Conservation (phyloP, 2,797 vertebrate species). For the Helicolenus hilgendorfi region DNA sequence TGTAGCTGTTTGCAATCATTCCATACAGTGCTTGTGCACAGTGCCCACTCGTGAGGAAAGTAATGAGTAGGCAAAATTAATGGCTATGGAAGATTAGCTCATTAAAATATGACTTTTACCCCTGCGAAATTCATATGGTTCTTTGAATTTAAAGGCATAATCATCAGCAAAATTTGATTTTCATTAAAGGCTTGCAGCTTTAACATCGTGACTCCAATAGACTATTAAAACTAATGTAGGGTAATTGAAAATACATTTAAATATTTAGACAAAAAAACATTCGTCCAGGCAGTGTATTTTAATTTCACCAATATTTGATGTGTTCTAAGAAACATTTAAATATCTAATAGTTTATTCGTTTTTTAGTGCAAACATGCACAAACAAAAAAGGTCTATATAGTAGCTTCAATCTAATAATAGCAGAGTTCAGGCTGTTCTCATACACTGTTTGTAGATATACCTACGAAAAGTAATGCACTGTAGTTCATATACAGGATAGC, state of each 20-base stretch:
- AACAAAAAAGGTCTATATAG: neutral
- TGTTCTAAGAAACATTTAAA: neutral
- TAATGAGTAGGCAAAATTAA: slow-evolving; percentile 30
- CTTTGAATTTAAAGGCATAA: slow-evolving; percentile 12
- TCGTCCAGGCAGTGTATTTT: neutral
- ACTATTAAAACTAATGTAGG: neutral
- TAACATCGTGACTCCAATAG: neutral
- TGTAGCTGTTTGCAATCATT: slow-evolving; percentile 17
- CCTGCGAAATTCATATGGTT: slow-evolving; percentile 12
- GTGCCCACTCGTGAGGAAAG: slow-evolving; percentile 42
- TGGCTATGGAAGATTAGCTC: slow-evolving; percentile 24
- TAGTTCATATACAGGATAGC: too few relatives aligned
- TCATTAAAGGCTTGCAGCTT: neutral
- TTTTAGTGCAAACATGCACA: neutral
- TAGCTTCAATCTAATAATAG: neutral
- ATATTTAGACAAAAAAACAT: neutral
- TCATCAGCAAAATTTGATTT: slow-evolving; percentile 17
- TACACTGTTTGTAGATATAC: too few relatives aligned
- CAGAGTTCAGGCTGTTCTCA: too few relatives aligned
- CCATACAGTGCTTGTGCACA: slow-evolving; percentile 7
- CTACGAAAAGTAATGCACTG: too few relatives aligned
- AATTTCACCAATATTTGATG: neutral
- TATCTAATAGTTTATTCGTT: neutral
- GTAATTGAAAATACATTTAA: neutral
- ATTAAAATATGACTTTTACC: slow-evolving; percentile 39